Evolutionary conservation across 2,113 vertebrate species (phyloP).

Genomic region (Semnornis frantzii): DNA sequence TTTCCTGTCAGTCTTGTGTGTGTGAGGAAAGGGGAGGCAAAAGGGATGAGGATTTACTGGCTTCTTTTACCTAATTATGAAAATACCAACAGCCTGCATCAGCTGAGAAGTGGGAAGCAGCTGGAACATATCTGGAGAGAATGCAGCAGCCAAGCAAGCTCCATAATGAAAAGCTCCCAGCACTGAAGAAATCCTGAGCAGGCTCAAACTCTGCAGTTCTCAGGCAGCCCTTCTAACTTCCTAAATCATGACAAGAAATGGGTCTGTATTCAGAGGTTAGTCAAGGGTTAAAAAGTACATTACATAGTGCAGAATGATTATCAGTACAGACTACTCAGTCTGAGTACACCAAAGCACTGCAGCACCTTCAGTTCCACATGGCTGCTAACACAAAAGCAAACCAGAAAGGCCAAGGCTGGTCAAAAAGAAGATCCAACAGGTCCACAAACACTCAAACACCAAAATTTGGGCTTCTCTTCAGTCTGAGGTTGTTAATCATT

Average conservation of each 20-base stretch:
- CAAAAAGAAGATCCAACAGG: neutral
- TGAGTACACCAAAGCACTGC: neutral
- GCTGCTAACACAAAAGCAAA: fast-evolving
- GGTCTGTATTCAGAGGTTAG: neutral
- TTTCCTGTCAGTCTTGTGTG: slow-evolving; percentile 36
- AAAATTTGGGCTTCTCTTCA: neutral
- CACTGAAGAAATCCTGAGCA: neutral
- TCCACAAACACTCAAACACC: neutral
- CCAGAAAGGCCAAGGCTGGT: neutral
- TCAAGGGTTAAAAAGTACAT: neutral
- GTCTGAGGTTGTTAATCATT: neutral
- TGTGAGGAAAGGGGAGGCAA: neutral
- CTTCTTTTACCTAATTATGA: neutral
- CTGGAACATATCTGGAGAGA: slow-evolving; percentile 14
- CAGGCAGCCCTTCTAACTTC: neutral
- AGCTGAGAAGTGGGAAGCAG: slow-evolving; percentile 5
- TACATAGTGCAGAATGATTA: neutral
- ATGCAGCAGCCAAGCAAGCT: neutral
- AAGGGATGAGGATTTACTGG: slow-evolving; percentile 31
- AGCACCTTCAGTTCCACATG: neutral
- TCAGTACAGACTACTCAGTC: neutral
- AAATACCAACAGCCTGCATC: neutral
- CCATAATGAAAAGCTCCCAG: neutral
- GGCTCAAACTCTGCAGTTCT: neutral
- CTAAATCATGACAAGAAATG: neutral